Conservation (phyloP, 1,140 invertebrate genomes). For the Tribolium castaneum region DNA sequence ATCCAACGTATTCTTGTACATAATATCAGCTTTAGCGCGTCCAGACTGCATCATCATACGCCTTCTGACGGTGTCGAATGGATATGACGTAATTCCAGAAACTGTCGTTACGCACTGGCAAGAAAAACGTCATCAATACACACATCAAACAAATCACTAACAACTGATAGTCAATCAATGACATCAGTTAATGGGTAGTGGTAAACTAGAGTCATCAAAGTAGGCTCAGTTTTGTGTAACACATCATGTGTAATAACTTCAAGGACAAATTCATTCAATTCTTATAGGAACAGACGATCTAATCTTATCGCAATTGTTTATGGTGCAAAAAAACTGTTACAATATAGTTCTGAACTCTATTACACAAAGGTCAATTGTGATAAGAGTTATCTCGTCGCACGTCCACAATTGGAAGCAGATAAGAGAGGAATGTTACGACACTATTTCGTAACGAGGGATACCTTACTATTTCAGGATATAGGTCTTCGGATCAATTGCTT, state of each 20-base stretch:
- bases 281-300: background rate
- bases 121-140: constrained; percentile 32
- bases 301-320: background rate
- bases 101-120: constrained; percentile 62
- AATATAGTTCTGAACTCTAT: background rate
- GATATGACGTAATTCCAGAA: constrained; percentile 80
- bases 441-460: background rate
- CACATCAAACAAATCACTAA: background rate
- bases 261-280: background rate
- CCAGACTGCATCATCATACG: constrained; percentile 93
- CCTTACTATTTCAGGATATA: background rate
- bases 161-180: background rate
- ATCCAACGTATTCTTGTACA: constrained; percentile 80
- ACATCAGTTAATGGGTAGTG: constrained; percentile 50
- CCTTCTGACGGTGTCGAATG: constrained; percentile 89
- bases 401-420: background rate
- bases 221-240: constrained; percentile 42
- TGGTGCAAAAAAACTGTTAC: background rate
- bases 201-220: constrained; percentile 47
- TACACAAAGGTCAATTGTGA: constrained; percentile 7
- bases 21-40: constrained; percentile 72
- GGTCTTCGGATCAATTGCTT: background rate
- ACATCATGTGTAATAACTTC: constrained; percentile 42
- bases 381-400: background rate
- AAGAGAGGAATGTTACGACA: constrained; percentile 17